Evolutionary conservation across 2,888 invertebrate genomes (phyloP).

Genomic region (Scaptodrosophila latifasciaeformis): DNA sequence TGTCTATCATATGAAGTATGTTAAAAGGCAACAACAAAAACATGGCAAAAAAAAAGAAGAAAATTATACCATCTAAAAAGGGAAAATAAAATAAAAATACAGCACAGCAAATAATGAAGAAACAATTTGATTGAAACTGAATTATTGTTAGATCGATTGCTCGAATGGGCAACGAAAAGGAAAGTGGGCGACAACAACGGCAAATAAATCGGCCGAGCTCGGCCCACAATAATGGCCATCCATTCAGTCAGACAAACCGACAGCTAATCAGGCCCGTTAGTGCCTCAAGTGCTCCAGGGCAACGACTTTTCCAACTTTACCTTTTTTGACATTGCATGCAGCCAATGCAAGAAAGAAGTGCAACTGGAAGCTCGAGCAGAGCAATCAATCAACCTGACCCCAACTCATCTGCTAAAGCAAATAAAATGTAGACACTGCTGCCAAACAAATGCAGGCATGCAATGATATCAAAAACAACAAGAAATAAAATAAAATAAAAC

Average conservation of each 20-base stretch:
- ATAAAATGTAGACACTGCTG: background rate
- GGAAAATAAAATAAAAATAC: slow-evolving; percentile 29
- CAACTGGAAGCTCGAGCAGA: no score
- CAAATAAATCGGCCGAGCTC: slow-evolving; percentile 14
- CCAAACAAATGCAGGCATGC: background rate
- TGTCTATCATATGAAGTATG: slow-evolving; percentile 9
- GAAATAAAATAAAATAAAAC: background rate
- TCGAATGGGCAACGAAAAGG: slow-evolving; percentile 44
- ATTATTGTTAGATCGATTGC: slow-evolving; percentile 73
- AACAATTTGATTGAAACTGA: slow-evolving; percentile 55
- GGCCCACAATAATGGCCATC: slow-evolving; percentile 16
- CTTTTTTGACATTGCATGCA: no score
- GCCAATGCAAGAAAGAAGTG: background rate
- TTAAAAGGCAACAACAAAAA: slow-evolving; percentile 21
- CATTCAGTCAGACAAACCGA: slow-evolving; percentile 11
- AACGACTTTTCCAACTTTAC: background rate
- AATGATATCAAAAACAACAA: background rate
- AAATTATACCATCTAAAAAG: no score
- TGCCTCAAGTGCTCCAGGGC: slow-evolving; percentile 17
- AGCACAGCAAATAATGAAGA: slow-evolving; percentile 37
- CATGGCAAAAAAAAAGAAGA: slow-evolving; percentile 4
- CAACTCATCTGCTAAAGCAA: background rate
- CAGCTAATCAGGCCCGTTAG: slow-evolving; percentile 38
- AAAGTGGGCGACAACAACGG: slow-evolving; percentile 47
- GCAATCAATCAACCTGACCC: background rate